Evolutionary conservation across 2,797 vertebrate genomes (phyloP).

Genomic region (Micrastur ruficollis): DNA sequence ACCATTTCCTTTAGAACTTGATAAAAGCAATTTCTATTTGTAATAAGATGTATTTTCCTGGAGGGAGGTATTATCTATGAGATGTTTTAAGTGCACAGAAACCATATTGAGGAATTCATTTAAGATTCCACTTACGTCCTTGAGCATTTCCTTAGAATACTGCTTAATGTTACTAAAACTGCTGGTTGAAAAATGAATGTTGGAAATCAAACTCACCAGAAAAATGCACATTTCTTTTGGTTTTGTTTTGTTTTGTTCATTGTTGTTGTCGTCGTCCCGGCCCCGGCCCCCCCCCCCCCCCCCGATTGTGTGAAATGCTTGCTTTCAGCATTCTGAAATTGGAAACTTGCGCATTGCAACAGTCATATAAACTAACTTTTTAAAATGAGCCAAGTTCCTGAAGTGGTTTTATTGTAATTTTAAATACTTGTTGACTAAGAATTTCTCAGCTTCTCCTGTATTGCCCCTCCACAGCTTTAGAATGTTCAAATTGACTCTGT

Average conservation of each 20-base stretch:
- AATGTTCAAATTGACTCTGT: neutral
- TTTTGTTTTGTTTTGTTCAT: no score
- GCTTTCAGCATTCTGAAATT: neutral
- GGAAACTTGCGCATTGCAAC: neutral
- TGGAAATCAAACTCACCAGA: neutral
- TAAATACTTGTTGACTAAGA: neutral
- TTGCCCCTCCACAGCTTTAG: neutral
- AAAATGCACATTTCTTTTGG: neutral
- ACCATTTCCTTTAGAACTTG: neutral
- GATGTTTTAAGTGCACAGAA: neutral
- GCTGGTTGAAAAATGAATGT: neutral
- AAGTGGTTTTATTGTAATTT: neutral
- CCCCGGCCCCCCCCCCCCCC: accelerated
- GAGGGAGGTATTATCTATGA: neutral
- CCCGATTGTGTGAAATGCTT: neutral
- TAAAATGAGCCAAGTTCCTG: neutral
- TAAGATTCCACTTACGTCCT: neutral
- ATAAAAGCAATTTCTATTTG: neutral
- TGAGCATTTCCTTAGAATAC: neutral
- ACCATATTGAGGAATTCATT: neutral
- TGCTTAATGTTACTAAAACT: neutral
- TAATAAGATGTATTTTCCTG: neutral
- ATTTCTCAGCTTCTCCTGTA: neutral
- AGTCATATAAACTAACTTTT: neutral
- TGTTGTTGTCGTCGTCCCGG: no score